A percentile compares a stretch with the other conserved stretches of the same genome.
Evolutionary conservation across 2,797 vertebrate species (phyloP).

Genomic region (Vultur gryphus): DNA sequence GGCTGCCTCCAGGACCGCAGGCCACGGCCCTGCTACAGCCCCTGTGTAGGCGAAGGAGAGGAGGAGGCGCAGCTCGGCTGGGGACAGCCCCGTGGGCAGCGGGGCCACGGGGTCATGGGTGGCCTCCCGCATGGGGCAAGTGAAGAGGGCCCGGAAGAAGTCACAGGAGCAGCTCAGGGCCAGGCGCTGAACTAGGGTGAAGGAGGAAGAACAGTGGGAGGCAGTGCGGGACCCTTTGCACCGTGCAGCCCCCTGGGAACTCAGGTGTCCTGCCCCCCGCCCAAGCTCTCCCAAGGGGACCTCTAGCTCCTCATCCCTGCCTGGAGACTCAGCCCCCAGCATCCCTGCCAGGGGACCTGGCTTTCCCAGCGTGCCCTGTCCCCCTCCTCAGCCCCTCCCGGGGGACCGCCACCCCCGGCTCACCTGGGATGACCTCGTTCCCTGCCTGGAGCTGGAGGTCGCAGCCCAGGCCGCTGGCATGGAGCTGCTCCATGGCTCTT

Average conservation of each 20-base stretch:
- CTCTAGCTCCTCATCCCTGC: background rate
- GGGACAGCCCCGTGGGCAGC: background rate
- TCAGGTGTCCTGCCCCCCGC: too few relatives aligned
- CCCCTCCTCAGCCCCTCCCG: background rate
- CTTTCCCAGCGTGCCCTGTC: background rate
- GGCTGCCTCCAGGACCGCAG: constrained; percentile 80
- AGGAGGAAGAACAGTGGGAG: background rate
- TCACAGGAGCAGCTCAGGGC: constrained; percentile 62
- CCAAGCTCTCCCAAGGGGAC: background rate
- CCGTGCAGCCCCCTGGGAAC: background rate
- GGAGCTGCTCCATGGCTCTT: constrained; percentile 32
- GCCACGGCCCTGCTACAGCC: constrained; percentile 78
- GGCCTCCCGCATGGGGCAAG: constrained; percentile 56
- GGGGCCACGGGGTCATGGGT: background rate
- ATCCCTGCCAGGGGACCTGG: background rate
- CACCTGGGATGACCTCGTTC: constrained; percentile 44
- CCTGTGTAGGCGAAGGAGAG: constrained; percentile 84
- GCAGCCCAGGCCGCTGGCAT: constrained; percentile 1
- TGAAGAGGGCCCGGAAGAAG: constrained; percentile 61
- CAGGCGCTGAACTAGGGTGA: constrained; percentile 46
- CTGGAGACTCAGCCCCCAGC: background rate
- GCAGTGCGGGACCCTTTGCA: background rate
- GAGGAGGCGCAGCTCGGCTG: constrained; percentile 61
- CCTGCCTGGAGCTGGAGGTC: constrained; percentile 49
- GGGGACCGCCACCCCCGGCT: background rate